Evolutionary conservation across 2,797 vertebrate genomes (phyloP).

Genomic region (Darevskia nairensis): DNA sequence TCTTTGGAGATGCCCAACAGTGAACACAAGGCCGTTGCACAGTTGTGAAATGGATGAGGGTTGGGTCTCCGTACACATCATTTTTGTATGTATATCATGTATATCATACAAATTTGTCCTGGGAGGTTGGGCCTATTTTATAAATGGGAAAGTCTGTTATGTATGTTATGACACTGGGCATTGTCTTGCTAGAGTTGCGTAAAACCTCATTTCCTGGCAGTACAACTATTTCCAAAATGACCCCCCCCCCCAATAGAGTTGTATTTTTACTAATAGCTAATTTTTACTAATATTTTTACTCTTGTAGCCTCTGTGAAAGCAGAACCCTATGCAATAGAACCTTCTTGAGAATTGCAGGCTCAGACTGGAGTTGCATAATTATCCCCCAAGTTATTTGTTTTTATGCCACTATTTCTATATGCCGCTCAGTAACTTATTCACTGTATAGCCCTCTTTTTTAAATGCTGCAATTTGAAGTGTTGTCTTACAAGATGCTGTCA

Average conservation of each 20-base stretch:
- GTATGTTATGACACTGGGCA: not conserved
- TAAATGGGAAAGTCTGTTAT: not conserved
- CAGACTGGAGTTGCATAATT: not conserved
- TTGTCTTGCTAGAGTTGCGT: not conserved
- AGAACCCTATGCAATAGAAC: not conserved
- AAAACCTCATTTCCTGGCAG: not conserved
- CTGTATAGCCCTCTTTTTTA: not conserved
- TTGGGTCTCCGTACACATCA: not conserved
- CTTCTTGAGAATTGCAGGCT: not conserved
- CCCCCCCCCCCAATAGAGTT: not conserved
- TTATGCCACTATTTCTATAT: not conserved
- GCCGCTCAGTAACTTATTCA: constrained; percentile 13
- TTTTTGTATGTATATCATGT: not conserved
- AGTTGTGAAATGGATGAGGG: not conserved
- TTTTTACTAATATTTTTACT: not conserved
- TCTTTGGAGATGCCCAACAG: not conserved
- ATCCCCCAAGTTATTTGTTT: not conserved
- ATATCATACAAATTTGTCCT: not conserved
- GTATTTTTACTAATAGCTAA: too few relatives aligned
- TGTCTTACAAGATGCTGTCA: not conserved
- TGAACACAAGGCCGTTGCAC: not conserved
- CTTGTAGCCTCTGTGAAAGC: not conserved
- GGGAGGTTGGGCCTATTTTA: not conserved
- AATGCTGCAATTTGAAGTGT: not conserved
- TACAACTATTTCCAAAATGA: not conserved